These are phyloP conservation scores for Cerceris ruficornis DNA, from an alignment of 2,888 invertebrate genomes.

Conservation along the genomic window DNA sequence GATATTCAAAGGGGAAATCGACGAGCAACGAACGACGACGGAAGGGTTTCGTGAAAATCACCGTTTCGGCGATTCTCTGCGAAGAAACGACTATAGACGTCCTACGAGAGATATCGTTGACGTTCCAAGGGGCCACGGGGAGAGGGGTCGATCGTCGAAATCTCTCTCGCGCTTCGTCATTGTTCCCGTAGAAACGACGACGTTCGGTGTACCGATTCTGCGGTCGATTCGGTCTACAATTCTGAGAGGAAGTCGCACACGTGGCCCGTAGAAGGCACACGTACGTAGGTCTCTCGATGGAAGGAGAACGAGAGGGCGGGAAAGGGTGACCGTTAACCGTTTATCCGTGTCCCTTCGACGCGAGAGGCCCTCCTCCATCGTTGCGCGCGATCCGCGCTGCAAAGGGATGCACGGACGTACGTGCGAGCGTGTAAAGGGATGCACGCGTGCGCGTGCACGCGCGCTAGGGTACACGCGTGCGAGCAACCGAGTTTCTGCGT, in stretches of 20 bases:
- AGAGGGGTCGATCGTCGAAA: neutral
- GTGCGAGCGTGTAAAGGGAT: slow-evolving; percentile 40
- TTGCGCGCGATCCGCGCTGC: neutral
- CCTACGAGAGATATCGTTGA: neutral
- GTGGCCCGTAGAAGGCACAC: neutral
- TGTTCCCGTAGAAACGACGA: neutral
- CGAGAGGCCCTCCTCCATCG: slow-evolving; percentile 23
- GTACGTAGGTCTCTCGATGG: neutral
- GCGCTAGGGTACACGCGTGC: slow-evolving; percentile 40
- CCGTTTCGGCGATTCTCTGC: no score
- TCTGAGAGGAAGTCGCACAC: slow-evolving; percentile 39
- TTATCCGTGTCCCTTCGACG: slow-evolving; percentile 26
- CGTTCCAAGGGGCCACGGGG: neutral
- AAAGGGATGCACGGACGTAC: slow-evolving; percentile 16
- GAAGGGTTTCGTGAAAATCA: no score
- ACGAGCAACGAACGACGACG: no score
- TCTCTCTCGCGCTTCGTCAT: neutral
- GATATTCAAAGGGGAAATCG: no score
- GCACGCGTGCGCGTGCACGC: slow-evolving; percentile 30
- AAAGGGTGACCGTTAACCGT: slow-evolving; percentile 28
- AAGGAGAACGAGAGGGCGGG: neutral
- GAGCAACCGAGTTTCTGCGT: slow-evolving; percentile 44
- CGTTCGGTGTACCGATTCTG: slow-evolving; percentile 47
- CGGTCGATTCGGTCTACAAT: slow-evolving; percentile 65
- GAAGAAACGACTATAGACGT: slow-evolving; percentile 9